Base-by-base conservation (phyloP, 1,140 invertebrate species). In the Linepithema humile region DNA sequence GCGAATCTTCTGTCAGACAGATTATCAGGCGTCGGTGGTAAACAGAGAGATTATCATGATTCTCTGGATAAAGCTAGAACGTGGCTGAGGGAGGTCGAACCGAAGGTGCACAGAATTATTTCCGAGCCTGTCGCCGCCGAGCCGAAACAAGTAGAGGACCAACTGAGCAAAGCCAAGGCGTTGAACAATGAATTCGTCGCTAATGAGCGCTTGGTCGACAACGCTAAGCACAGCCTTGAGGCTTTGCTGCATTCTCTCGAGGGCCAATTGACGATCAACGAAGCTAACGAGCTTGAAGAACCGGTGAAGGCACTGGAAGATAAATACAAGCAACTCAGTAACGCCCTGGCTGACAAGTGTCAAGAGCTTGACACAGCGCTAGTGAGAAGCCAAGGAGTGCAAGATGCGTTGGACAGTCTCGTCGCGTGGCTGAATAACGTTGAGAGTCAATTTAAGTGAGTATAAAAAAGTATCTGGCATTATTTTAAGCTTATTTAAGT, bases 341-440 rank as follows among this genome's bases (percentile, higher is more conserved):
- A 96, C 82, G 96, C 96, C 0, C 93, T 98, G 15, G 96, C 96
- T 12, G 96, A 97, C 5, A 96, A 97, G n/a, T 98, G 98, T 90
- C 96, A 97, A 85, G 96, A 97, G 55, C 94, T 99, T 59, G 98
- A 99, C 88, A 97, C 97, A 0, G 98, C 98, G 0, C 94, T 99
- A 43, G 96, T 98, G 6, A 98, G 99, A 93, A 98, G 98, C 70
- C 98, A 99, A 94, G 98, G 98, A n/a, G 97, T 99, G 12, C 97
- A 99, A 92, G 98, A 99, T 92, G 98, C 98, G 9, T 95, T 99
- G 0, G 98, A 99, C 90, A 96, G 97, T 69, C 95, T 99, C 9
- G 96, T 97, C 5, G 93, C 95, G 60, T 99, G 98, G 98, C 94
- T 99, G 43, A 97, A 97, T 82, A 96, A 97, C 85, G 97, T 97